Base-by-base conservation (phyloP, 2,888 invertebrate species). In the Acanthosepion lycidas region DNA sequence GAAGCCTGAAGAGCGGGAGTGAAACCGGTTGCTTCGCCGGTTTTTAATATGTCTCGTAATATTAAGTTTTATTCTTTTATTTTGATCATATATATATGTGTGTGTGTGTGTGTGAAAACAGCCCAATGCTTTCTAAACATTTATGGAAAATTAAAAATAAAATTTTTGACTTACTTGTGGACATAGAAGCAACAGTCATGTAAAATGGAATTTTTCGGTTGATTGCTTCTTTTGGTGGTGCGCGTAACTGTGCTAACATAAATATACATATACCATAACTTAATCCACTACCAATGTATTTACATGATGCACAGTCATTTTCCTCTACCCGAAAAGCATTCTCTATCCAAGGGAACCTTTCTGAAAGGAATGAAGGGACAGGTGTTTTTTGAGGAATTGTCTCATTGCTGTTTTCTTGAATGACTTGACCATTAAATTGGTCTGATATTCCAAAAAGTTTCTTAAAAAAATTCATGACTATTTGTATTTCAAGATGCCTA, bases 281-380 rank as follows among this genome's bases (percentile, higher is more conserved):
- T 26, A 92, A 23, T 92, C 49, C 23, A 48, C 92, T 48, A 51
- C 94, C 94, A 53, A 94, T 94, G 53, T 55, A 94, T 94, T 94
- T 94, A 53, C 94, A 94, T 8, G 94, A 94, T 53, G 59, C 33
- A 9, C 94, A 94, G 53, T 94, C 94, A 55, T 51, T 53, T 42
- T 94, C 55, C 18, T 53, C 28, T n/a, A 94, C 8, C 55, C 42
- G n/a, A 42, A 94, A 94, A n/a, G 94, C 94, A 55, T 94, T 94
- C 55, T 53, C 94, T 42, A 94, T 8, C 94, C 94, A 94, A 33
- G 94, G 94, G 28, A 53, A 94, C 53, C 20, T 94, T 94, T 94
- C 59, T 8, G 59, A 6, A 53, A 94, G 92, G 26, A 92, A 92
- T 23, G 49, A 23, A 92, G 92, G 92, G 9, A 92, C 42, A 28